Evolutionary conservation across 1,140 invertebrate genomes (phyloP).

Genomic region (Calosoma granatense): DNA sequence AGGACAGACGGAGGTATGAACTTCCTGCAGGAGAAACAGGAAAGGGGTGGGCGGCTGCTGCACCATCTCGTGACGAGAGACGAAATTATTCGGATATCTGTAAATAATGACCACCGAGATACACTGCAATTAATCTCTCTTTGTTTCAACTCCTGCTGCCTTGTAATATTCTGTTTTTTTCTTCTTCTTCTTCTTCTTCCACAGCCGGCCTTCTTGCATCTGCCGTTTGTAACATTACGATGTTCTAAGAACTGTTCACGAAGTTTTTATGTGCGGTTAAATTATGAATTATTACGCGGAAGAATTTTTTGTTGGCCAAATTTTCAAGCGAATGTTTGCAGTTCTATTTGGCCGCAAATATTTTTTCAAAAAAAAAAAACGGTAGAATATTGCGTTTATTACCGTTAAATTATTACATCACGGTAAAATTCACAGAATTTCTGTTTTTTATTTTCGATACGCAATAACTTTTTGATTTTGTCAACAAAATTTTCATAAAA

Average conservation of each 20-base stretch:
- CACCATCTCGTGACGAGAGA: neutral
- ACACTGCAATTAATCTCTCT: slow-evolving; percentile 4
- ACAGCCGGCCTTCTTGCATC: neutral
- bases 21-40: neutral
- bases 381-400: too few relatives aligned
- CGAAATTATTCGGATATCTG: slow-evolving; percentile 6
- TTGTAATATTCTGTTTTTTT: neutral
- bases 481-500: too few relatives aligned
- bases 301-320: neutral
- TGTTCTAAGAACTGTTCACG: slow-evolving; percentile 3
- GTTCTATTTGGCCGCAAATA: too few relatives aligned
- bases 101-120: slow-evolving; percentile 4
- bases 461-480: too few relatives aligned
- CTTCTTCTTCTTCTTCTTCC: neutral
- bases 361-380: too few relatives aligned
- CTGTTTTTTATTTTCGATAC: too few relatives aligned
- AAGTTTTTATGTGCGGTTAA: slow-evolving; percentile 6
- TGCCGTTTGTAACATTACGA: neutral
- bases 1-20: too few relatives aligned
- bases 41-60: neutral
- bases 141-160: neutral
- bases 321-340: too few relatives aligned
- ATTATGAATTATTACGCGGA: slow-evolving; percentile 2
- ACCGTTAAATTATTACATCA: too few relatives aligned
- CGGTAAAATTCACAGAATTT: too few relatives aligned